A percentile compares a stretch with the other conserved stretches of the same genome.
Evolutionary conservation across 2,888 invertebrate species (phyloP).

Genomic region (Ophion costatus): DNA sequence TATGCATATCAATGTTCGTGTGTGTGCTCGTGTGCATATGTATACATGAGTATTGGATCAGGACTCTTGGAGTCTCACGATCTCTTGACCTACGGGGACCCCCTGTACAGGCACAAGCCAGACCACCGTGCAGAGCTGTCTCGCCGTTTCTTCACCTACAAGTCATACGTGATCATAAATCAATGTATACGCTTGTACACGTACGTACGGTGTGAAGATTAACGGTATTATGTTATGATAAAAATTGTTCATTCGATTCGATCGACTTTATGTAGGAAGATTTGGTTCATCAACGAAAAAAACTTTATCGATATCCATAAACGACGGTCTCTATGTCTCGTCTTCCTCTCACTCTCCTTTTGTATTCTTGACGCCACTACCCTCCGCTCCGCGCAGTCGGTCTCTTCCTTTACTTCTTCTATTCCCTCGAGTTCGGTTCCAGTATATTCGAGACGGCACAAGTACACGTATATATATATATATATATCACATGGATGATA

Average conservation of each 20-base stretch:
- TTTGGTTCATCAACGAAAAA: constrained; percentile 23
- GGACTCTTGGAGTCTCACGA: constrained; percentile 29
- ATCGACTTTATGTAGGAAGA: constrained; percentile 24
- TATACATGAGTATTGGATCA: constrained; percentile 14
- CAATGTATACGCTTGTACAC: background rate
- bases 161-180: constrained; percentile 40
- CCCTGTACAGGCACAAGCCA: background rate
- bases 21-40: background rate
- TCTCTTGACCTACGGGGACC: constrained; percentile 36
- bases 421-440: constrained; percentile 33
- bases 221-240: background rate
- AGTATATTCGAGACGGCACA: constrained; percentile 35
- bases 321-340: constrained; percentile 9
- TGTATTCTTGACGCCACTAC: background rate
- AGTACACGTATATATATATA: background rate
- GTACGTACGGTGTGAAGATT: background rate
- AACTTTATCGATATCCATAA: constrained; percentile 39
- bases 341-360: background rate
- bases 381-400: background rate
- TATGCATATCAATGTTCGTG: background rate
- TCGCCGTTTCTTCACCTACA: constrained; percentile 43
- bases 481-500: constrained; percentile 1
- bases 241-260: constrained; percentile 4
- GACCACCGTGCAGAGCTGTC: constrained; percentile 9
- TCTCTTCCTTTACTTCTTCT: background rate